Evolutionary conservation across 2,888 invertebrate genomes (phyloP).

Genomic region (Macrostomum cliftonense): DNA sequence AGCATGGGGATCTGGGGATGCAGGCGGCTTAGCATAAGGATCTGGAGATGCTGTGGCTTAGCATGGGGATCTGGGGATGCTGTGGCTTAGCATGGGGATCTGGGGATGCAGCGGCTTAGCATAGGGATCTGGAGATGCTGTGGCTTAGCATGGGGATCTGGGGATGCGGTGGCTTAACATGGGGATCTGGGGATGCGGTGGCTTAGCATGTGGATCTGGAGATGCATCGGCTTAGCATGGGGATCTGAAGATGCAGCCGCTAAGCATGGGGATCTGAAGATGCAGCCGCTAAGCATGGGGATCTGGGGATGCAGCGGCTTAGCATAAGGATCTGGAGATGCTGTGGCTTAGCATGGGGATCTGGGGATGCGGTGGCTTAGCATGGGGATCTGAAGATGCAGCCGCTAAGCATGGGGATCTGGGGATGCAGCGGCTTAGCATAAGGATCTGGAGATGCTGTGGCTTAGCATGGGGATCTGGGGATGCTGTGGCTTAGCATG

Average conservation of each 20-base stretch:
- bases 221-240: constrained; percentile 1
- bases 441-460: no score
- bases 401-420: background rate
- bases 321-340: background rate
- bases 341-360: no score
- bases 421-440: no score
- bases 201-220: background rate
- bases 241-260: no score
- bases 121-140: background rate
- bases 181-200: no score
- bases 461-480: background rate
- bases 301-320: background rate
- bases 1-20: no score
- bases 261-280: no score
- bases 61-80: background rate
- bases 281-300: background rate
- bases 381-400: constrained; percentile 1
- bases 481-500: background rate
- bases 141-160: background rate
- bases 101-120: no score
- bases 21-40: background rate
- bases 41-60: background rate
- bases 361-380: no score
- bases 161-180: no score
- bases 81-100: no score